A percentile compares a stretch with the other conserved stretches of the same genome.
Conservation (phyloP, 2,888 invertebrate species). For the Pomacea canaliculata region DNA sequence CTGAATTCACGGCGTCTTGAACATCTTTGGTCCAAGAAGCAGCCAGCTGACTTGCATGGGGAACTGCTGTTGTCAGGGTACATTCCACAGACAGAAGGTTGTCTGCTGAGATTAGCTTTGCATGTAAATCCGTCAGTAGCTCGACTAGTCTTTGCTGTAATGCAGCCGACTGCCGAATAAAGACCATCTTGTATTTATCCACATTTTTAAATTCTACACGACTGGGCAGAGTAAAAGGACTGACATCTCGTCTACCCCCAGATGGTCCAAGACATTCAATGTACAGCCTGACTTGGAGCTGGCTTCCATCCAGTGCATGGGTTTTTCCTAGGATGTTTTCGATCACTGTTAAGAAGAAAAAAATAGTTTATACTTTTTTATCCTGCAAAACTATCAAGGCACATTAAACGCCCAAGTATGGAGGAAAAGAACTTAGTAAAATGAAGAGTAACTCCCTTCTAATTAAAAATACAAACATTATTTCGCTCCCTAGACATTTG, state of each 20-base stretch:
- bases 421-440: too few species aligned
- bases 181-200: conserved; percentile 17
- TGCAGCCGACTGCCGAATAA: conserved; percentile 4
- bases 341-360: neutral
- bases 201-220: conserved; percentile 11
- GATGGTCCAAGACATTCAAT: conserved; percentile 24
- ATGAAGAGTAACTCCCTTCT: too few species aligned
- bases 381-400: too few species aligned
- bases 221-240: conserved; percentile 19
- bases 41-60: conserved; percentile 10
- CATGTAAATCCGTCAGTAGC: neutral
- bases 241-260: conserved; percentile 16
- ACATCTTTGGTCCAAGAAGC: conserved; percentile 20
- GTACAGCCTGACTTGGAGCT: conserved; percentile 29
- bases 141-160: neutral
- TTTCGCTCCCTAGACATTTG: too few species aligned
- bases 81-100: conserved; percentile 10
- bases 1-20: neutral
- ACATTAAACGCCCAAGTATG: too few species aligned
- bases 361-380: too few species aligned
- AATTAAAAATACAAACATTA: too few species aligned
- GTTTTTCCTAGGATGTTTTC: conserved; percentile 3
- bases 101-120: neutral
- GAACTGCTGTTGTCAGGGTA: conserved; percentile 14
- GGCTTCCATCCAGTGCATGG: conserved; percentile 23